Percentiles rank a stretch among this genome's conserved stretches.
phyloP scores from a whole-genome alignment of 2,888 invertebrate genomes.

The Desoria tigrina region DNA sequence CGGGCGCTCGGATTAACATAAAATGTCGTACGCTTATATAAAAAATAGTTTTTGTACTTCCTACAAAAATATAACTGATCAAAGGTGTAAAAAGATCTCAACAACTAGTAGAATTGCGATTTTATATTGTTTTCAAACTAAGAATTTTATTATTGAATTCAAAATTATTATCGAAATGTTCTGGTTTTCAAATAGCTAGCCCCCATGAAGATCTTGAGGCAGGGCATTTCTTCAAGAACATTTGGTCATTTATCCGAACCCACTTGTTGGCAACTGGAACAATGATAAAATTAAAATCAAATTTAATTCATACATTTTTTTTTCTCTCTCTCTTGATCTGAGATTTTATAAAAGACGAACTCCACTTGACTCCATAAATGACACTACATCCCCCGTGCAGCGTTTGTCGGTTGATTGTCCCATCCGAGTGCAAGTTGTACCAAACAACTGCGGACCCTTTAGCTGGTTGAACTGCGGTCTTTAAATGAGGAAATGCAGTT shows the following conservation, averaged over 20 bases:
- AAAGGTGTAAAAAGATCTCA: too few species aligned
- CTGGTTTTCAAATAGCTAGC: too few species aligned
- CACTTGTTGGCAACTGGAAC: conserved; percentile 60
- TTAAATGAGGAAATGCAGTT: conserved; percentile 55
- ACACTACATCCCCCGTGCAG: conserved; percentile 62
- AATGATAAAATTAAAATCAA: too few species aligned
- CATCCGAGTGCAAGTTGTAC: conserved; percentile 58
- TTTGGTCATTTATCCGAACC: conserved; percentile 60
- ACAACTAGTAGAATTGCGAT: too few species aligned
- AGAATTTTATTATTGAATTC: too few species aligned
- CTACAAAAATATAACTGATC: too few species aligned
- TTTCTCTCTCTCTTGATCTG: neutral
- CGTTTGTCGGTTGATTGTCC: conserved; percentile 57
- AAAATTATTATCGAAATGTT: too few species aligned
- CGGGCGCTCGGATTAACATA: too few species aligned
- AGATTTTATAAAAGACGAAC: conserved; percentile 48
- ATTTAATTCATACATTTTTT: conserved; percentile 7
- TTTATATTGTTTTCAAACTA: too few species aligned
- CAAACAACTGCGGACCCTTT: conserved; percentile 59
- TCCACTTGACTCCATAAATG: conserved; percentile 59
- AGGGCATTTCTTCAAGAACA: neutral
- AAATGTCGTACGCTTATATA: too few species aligned
- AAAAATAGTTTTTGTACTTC: too few species aligned
- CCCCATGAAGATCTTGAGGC: too few species aligned
- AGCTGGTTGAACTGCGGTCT: conserved; percentile 53